Evolutionary conservation across 2,888 invertebrate species (phyloP).

Genomic region (Tribolium freemani): DNA sequence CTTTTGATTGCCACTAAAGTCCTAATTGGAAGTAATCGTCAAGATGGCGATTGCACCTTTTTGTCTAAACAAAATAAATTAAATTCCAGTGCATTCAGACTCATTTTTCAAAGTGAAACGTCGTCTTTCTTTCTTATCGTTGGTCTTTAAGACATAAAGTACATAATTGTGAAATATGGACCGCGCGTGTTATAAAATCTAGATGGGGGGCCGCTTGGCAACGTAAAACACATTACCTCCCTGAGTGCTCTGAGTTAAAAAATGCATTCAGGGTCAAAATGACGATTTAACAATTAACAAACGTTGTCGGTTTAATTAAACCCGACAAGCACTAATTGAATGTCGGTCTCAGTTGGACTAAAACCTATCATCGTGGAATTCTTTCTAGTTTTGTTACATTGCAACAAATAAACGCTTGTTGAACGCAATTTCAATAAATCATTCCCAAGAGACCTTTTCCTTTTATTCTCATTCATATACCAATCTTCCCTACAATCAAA

Average conservation of each 20-base stretch:
- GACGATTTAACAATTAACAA: conserved; percentile 25
- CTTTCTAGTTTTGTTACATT: conserved; percentile 26
- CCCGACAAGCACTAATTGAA: conserved; percentile 32
- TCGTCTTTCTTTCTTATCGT: conserved; percentile 42
- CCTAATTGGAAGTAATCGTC: background rate
- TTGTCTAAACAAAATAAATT: conserved; percentile 37
- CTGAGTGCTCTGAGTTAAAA: conserved; percentile 4
- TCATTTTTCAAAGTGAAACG: conserved; percentile 37
- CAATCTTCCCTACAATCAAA: no score
- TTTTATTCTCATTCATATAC: no score
- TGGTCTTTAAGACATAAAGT: conserved; percentile 40
- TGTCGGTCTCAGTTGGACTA: conserved; percentile 17
- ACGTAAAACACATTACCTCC: conserved; percentile 29
- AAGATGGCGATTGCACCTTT: conserved; percentile 2
- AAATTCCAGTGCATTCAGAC: conserved; percentile 35
- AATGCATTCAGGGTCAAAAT: conserved; percentile 17
- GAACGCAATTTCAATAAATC: conserved; percentile 21
- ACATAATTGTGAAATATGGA: conserved; percentile 46
- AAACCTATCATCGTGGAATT: conserved; percentile 2
- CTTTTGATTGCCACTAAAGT: conserved; percentile 30
- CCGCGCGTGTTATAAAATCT: conserved; percentile 41
- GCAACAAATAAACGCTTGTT: conserved; percentile 4
- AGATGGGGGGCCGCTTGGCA: conserved; percentile 24
- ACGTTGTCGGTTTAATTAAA: conserved; percentile 22
- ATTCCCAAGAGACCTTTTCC: background rate